Conservation (phyloP, 2,113 vertebrate genomes). For the Ptilonorhynchus violaceus region DNA sequence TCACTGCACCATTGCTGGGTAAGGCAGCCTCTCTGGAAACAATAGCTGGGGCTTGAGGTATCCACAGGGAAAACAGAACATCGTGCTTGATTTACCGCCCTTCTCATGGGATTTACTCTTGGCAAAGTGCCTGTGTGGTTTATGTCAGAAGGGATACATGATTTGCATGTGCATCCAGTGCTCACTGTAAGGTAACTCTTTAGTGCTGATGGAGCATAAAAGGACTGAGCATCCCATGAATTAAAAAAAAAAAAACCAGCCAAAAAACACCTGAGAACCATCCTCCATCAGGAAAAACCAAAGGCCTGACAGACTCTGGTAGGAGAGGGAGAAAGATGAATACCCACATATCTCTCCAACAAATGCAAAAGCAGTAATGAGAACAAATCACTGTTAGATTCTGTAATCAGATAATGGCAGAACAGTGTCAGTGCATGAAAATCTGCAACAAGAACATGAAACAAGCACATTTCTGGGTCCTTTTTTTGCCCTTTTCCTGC, state of each 20-base stretch:
- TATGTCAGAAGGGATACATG: background rate
- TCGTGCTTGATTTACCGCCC: background rate
- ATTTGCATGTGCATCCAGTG: background rate
- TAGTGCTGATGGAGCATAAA: background rate
- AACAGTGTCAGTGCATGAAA: background rate
- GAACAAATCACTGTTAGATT: background rate
- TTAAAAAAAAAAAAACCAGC: background rate
- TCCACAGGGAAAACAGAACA: conserved; percentile 8
- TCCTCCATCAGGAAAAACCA: background rate
- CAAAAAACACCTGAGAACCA: background rate
- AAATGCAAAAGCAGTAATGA: background rate
- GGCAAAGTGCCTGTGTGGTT: background rate
- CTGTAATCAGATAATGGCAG: background rate
- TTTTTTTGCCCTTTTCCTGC: background rate
- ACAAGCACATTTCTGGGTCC: background rate
- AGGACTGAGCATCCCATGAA: background rate
- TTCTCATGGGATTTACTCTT: conserved; percentile 17
- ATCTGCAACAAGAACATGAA: background rate
- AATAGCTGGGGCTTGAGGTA: background rate
- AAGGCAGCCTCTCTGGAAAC: background rate
- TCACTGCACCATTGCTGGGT: background rate
- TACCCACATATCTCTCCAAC: background rate
- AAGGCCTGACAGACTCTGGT: background rate
- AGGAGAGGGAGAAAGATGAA: background rate
- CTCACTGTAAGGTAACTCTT: background rate